A percentile compares a stretch with the other conserved stretches of the same genome.
Evolutionary conservation across 2,113 vertebrate genomes (phyloP).

Genomic region (Hippoglossus stenolepis): DNA sequence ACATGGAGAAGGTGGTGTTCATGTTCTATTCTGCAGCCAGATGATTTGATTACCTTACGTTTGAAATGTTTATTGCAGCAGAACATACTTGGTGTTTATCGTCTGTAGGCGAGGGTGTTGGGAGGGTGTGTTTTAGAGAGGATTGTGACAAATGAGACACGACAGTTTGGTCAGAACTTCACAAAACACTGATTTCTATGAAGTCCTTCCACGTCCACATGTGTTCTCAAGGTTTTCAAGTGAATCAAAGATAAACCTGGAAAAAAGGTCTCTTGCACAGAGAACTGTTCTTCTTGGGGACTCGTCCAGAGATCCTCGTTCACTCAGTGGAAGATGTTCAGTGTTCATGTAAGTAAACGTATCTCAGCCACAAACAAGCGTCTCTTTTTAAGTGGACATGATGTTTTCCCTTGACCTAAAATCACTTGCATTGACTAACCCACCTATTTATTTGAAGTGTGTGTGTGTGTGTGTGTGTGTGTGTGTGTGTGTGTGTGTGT

Average conservation of each 20-base stretch:
- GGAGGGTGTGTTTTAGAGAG: too few species aligned
- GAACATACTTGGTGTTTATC: too few species aligned
- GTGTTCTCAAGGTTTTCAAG: not conserved
- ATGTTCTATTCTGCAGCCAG: too few species aligned
- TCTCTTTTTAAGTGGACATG: constrained; percentile 47
- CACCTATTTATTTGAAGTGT: constrained; percentile 50
- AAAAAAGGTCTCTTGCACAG: not conserved
- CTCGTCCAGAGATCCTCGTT: not conserved
- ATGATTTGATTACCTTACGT: too few species aligned
- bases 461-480: constrained; percentile 25
- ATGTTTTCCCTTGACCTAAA: constrained; percentile 60
- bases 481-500: constrained; percentile 12
- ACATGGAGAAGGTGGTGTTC: too few species aligned
- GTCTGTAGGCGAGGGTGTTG: too few species aligned
- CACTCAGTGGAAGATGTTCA: not conserved
- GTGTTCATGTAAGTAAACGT: constrained; percentile 33
- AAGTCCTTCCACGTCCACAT: too few species aligned
- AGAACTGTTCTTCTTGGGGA: not conserved
- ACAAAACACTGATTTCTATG: too few species aligned
- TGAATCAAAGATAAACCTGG: not conserved
- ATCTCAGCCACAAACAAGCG: constrained; percentile 46
- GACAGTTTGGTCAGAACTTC: too few species aligned
- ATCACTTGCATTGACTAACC: constrained; percentile 55
- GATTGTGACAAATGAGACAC: too few species aligned
- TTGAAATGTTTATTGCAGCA: too few species aligned